Evolutionary conservation across 2,113 vertebrate species (phyloP).

Genomic region (Todiramphus saurophagus): DNA sequence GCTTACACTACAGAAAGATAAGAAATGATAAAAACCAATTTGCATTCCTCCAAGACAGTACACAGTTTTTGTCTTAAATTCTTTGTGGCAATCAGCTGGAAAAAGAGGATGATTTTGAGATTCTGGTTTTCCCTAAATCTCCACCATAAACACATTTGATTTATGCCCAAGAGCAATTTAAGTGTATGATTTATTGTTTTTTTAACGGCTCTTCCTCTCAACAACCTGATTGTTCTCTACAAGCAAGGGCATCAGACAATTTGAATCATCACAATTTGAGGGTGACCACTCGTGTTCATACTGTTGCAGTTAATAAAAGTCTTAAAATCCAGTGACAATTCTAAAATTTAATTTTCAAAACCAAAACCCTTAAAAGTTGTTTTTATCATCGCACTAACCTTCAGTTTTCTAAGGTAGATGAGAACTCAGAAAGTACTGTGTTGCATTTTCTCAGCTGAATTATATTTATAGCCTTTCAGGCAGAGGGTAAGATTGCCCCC

Average conservation of each 20-base stretch:
- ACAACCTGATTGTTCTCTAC: background rate
- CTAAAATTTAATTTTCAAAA: background rate
- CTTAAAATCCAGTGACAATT: background rate
- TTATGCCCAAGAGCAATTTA: background rate
- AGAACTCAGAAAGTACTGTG: background rate
- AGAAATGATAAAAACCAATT: background rate
- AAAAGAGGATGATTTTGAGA: background rate
- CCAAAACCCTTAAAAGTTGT: background rate
- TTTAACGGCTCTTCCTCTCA: background rate
- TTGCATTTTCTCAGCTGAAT: background rate
- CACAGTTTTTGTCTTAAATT: background rate
- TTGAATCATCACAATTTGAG: background rate
- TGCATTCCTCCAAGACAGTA: background rate
- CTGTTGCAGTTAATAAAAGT: background rate
- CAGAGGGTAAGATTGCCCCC: slow-evolving; percentile 85
- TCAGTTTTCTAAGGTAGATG: background rate
- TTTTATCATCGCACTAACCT: background rate
- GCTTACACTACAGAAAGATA: background rate
- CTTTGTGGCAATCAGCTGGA: background rate
- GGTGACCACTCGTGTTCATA: background rate
- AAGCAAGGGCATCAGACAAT: background rate
- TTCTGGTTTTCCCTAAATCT: background rate
- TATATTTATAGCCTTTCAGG: slow-evolving; percentile 26
- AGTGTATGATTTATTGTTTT: background rate
- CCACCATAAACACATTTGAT: background rate